Conservation (phyloP, 2,113 vertebrate genomes). For the Syrmaticus mikado region DNA sequence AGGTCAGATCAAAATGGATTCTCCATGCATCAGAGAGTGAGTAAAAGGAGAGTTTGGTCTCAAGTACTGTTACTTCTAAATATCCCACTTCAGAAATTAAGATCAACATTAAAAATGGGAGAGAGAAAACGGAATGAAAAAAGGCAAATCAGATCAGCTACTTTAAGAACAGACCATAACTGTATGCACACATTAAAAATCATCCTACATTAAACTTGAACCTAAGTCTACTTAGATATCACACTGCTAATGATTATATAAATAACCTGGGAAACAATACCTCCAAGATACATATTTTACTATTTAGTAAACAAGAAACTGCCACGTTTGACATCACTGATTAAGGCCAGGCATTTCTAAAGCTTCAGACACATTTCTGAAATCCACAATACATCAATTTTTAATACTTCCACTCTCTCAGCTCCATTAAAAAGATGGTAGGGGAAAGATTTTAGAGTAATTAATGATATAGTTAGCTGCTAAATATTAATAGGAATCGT, state of each 20-base stretch:
- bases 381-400: constrained; percentile 93
- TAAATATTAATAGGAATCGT: constrained; percentile 98
- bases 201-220: constrained; percentile 23
- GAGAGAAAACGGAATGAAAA: constrained; percentile 42
- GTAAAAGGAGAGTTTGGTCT: constrained; percentile 11
- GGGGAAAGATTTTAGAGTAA: constrained; percentile 94
- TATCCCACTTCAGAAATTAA: constrained; percentile 25
- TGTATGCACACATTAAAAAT: background rate
- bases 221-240: constrained; percentile 37
- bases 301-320: constrained; percentile 86
- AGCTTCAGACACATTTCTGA: constrained; percentile 89
- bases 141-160: constrained; percentile 2
- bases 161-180: background rate
- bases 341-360: constrained; percentile 82
- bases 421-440: constrained; percentile 94
- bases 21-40: background rate
- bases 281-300: constrained; percentile 73
- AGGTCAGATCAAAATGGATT: constrained; percentile 42
- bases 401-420: constrained; percentile 89
- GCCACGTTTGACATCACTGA: constrained; percentile 84
- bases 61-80: constrained; percentile 32
- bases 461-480: constrained; percentile 98
- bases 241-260: constrained; percentile 69
- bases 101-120: constrained; percentile 31
- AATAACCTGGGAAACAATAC: constrained; percentile 73